Evolutionary conservation across 2,888 invertebrate genomes (phyloP).

Genomic region (Gibbula magus): DNA sequence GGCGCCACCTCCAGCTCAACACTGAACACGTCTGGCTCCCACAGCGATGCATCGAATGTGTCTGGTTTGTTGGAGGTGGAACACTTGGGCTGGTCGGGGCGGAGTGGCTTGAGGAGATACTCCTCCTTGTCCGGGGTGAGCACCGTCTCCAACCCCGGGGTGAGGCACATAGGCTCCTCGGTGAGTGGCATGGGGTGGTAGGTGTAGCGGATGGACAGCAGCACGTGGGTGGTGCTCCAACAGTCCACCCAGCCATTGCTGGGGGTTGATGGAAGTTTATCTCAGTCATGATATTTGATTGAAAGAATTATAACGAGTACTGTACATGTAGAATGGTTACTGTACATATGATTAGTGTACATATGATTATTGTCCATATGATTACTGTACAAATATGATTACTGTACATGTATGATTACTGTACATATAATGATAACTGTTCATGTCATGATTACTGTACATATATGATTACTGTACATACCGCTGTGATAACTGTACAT

Average conservation of each 20-base stretch:
- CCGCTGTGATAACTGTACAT: no score
- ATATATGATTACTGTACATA: no score
- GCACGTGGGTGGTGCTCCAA: constrained; percentile 96
- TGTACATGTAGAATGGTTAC: no score
- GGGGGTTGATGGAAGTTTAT: constrained; percentile 26
- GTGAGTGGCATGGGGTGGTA: constrained; percentile 94
- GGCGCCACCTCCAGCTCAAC: constrained; percentile 96
- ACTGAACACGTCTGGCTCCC: constrained; percentile 91
- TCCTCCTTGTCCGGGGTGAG: constrained; percentile 94
- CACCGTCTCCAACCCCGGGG: constrained; percentile 38
- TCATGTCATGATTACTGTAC: no score
- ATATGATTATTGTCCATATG: no score
- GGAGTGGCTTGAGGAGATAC: constrained; percentile 91
- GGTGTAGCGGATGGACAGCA: constrained; percentile 90
- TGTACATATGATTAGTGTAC: no score
- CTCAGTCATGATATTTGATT: no score
- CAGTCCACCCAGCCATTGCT: constrained; percentile 93
- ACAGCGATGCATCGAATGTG: constrained; percentile 89
- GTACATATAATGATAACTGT: no score
- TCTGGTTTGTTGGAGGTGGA: constrained; percentile 38
- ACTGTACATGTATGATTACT: no score
- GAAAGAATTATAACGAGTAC: no score
- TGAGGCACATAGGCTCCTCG: constrained; percentile 86
- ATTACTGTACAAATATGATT: no score
- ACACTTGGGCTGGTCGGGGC: constrained; percentile 78